A percentile compares a stretch with the other conserved stretches of the same genome.
These are phyloP conservation scores for Dolomedes plantarius DNA, from an alignment of 2,888 invertebrate species.

Conservation along the genomic window DNA sequence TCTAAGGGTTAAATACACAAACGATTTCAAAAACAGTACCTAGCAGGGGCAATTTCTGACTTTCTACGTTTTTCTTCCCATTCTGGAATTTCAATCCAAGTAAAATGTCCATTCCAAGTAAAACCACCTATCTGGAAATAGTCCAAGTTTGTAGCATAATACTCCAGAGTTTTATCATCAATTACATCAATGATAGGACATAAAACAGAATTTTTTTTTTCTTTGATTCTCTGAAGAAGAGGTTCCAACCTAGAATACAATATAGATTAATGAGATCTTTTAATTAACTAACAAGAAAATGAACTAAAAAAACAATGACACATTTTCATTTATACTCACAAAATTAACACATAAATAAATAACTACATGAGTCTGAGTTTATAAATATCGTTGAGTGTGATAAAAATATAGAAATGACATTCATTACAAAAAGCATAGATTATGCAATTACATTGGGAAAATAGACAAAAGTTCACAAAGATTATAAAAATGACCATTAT, in stretches of 20 bases:
- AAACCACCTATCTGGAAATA: conserved; percentile 85
- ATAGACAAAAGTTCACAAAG: too few relatives aligned
- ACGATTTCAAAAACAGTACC: conserved; percentile 78
- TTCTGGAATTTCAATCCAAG: conserved; percentile 88
- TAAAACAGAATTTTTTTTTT: conserved; percentile 86
- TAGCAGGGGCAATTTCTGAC: conserved; percentile 82
- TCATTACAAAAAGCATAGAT: too few relatives aligned
- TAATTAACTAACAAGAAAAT: conserved; percentile 6
- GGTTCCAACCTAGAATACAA: conserved; percentile 86
- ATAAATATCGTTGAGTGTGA: too few relatives aligned
- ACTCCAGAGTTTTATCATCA: conserved; percentile 86
- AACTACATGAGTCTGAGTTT: too few relatives aligned
- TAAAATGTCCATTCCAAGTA: conserved; percentile 93
- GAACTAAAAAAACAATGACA: too few relatives aligned
- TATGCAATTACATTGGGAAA: too few relatives aligned
- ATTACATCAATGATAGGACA: conserved; percentile 98
- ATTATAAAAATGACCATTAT: too few relatives aligned
- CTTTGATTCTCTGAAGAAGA: conserved; percentile 88
- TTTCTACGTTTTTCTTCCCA: conserved; percentile 81
- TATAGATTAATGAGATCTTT: too few relatives aligned
- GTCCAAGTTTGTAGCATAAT: conserved; percentile 80
- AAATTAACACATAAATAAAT: too few relatives aligned
- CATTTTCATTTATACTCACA: too few relatives aligned
- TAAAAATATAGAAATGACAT: too few relatives aligned
- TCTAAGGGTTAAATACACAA: too few relatives aligned